These are phyloP conservation scores for Spinus olivaceus DNA, from an alignment of 2,797 vertebrate genomes.

Conservation along the genomic window DNA sequence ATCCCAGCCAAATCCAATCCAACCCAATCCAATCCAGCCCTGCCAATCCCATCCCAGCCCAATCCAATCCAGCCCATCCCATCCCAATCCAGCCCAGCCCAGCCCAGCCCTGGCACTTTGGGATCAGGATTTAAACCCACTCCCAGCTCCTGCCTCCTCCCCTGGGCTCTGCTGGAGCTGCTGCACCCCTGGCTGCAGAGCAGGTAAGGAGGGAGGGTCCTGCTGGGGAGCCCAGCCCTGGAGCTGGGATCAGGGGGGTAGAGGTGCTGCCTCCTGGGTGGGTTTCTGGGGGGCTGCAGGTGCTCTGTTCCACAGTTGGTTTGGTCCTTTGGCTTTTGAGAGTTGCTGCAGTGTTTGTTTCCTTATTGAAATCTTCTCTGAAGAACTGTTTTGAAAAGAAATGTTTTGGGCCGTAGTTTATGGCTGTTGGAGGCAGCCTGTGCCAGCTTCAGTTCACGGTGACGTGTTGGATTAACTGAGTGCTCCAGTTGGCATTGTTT, in stretches of 20 bases:
- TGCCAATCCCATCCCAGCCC: background rate
- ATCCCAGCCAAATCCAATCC: no score
- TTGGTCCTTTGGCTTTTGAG: fast-evolving
- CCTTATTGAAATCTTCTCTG: background rate
- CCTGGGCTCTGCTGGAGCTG: fast-evolving
- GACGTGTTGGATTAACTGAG: background rate
- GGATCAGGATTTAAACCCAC: background rate
- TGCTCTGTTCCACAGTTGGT: background rate
- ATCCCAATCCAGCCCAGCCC: background rate
- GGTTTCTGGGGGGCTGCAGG: fast-evolving
- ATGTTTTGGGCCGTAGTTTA: background rate
- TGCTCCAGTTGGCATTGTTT: background rate
- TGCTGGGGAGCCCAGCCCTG: fast-evolving
- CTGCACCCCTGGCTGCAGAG: background rate
- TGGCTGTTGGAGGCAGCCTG: background rate
- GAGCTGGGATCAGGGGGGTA: fast-evolving
- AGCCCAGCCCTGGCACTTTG: background rate
- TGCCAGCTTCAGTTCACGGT: background rate
- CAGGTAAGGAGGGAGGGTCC: fast-evolving
- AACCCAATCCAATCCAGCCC: background rate
- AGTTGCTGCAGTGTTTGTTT: background rate
- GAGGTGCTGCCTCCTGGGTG: fast-evolving
- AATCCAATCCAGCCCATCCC: background rate
- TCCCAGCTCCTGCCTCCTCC: fast-evolving
- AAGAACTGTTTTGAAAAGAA: background rate